Conservation (phyloP, 2,797 vertebrate genomes). For the Alcedo quadribrachys region DNA sequence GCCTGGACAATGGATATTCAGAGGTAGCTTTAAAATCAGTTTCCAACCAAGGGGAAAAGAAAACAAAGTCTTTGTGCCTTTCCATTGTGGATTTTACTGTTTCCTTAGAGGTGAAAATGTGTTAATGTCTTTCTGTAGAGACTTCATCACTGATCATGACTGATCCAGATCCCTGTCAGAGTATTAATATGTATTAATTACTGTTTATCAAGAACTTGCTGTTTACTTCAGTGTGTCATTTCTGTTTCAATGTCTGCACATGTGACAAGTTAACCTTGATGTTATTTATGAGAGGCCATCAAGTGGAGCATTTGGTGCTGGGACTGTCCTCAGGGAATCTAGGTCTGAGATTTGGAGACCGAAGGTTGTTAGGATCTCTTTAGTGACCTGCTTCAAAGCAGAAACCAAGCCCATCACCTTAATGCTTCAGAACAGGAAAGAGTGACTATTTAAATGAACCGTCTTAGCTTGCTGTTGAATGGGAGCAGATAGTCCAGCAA, state of each 20-base stretch:
- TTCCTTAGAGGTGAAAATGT: background rate
- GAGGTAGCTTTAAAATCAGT: background rate
- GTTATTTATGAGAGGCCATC: background rate
- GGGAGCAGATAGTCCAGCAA: background rate
- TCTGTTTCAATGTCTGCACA: background rate
- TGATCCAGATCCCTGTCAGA: background rate
- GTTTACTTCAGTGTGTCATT: background rate
- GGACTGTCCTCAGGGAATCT: background rate
- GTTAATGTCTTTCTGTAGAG: background rate
- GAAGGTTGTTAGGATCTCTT: background rate
- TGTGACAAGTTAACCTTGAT: background rate
- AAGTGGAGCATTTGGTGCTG: background rate
- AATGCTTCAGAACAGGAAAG: background rate
- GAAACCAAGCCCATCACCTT: background rate
- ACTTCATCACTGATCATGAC: background rate
- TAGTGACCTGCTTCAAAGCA: background rate
- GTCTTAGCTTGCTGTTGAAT: background rate
- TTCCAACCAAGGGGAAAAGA: background rate
- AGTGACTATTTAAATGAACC: background rate
- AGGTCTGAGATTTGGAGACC: background rate
- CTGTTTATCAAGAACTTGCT: background rate
- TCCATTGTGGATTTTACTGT: background rate
- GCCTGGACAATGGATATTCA: background rate
- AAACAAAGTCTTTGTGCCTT: background rate
- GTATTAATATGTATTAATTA: background rate